phyloP scores from a whole-genome alignment of 2,888 invertebrate genomes.

The Andrena chrysosceles region DNA sequence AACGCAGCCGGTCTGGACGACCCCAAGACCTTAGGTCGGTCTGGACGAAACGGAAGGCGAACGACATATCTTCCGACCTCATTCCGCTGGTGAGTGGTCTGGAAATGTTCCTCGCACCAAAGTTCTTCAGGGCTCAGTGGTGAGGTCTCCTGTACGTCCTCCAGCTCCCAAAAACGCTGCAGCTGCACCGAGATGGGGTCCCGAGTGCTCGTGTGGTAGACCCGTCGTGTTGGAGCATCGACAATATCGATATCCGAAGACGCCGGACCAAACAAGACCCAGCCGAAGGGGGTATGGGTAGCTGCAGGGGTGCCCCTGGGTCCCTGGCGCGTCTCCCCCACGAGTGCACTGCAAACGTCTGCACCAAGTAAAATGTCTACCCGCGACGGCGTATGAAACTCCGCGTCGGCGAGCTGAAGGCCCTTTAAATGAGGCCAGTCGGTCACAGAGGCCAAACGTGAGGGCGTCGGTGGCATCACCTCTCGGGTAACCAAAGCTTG shows the following conservation, averaged over 20 bases:
- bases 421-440: background rate
- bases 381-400: background rate
- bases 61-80: background rate
- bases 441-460: background rate
- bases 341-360: background rate
- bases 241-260: accelerated
- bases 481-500: background rate
- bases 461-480: background rate
- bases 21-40: background rate
- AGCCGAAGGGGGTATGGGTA: background rate
- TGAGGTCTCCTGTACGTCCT: background rate
- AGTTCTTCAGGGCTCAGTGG: background rate
- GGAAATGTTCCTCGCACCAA: background rate
- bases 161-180: background rate
- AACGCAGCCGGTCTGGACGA: background rate
- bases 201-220: background rate
- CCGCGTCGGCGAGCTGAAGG: background rate
- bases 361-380: background rate
- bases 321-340: background rate
- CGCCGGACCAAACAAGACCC: background rate
- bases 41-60: background rate
- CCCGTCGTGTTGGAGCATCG: background rate
- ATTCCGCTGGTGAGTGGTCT: background rate
- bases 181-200: background rate
- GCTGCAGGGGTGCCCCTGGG: background rate